Conservation (phyloP, 2,888 invertebrate genomes). For the Timandra comae region DNA sequence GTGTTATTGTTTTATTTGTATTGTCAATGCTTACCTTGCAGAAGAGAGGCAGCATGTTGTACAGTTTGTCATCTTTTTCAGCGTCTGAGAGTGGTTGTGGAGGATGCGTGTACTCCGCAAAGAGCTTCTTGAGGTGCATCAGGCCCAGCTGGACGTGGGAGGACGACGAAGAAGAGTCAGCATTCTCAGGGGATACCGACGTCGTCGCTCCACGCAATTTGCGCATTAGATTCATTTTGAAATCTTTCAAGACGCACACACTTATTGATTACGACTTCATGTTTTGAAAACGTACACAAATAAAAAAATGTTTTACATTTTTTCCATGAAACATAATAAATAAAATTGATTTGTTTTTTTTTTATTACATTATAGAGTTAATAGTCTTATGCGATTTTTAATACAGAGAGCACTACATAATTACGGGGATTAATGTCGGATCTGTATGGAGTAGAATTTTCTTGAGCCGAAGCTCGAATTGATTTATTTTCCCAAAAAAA, state of each 20-base stretch:
- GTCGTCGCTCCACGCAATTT: slow-evolving; percentile 83
- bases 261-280: slow-evolving; percentile 4
- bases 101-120: slow-evolving; percentile 95
- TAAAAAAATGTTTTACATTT: too few relatives aligned
- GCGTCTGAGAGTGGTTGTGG: slow-evolving; percentile 85
- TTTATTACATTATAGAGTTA: neutral
- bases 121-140: slow-evolving; percentile 97
- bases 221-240: slow-evolving; percentile 92
- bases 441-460: neutral
- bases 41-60: slow-evolving; percentile 98
- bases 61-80: slow-evolving; percentile 94
- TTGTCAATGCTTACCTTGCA: slow-evolving; percentile 97
- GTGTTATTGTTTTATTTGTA: too few relatives aligned
- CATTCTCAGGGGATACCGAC: slow-evolving; percentile 71
- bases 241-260: slow-evolving; percentile 3
- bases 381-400: neutral
- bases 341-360: too few relatives aligned
- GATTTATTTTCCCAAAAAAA: slow-evolving; percentile 17
- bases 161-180: slow-evolving; percentile 78
- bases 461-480: slow-evolving; percentile 14
- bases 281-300: too few relatives aligned
- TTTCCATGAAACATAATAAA: too few relatives aligned
- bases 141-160: slow-evolving; percentile 93
- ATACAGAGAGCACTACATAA: neutral
- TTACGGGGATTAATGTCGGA: too few relatives aligned